Evolutionary conservation across 2,797 vertebrate species (phyloP).

Genomic region (Darevskia nairensis): DNA sequence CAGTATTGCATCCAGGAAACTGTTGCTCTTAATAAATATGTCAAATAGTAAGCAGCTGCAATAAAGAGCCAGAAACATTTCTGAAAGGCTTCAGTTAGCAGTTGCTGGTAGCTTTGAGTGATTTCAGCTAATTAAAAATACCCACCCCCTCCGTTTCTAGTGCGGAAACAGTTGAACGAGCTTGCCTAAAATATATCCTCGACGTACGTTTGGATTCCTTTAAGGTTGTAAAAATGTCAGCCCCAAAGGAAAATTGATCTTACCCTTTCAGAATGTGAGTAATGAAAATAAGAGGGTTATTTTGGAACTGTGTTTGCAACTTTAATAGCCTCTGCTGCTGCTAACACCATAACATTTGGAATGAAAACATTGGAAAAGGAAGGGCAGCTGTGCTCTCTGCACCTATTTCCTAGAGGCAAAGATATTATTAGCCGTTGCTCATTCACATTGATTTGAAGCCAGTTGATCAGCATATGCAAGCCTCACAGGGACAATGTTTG

Average conservation of each 20-base stretch:
- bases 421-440: constrained; percentile 14
- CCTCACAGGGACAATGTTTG: not conserved
- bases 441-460: constrained; percentile 11
- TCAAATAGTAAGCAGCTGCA: not conserved
- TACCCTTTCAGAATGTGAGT: not conserved
- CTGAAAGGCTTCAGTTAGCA: not conserved
- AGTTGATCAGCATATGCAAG: constrained; percentile 31
- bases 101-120: not conserved
- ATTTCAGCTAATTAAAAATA: constrained; percentile 24
- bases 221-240: not conserved
- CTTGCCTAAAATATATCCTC: not conserved
- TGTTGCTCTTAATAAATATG: not conserved
- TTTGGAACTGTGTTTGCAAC: not conserved
- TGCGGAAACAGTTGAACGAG: constrained; percentile 17
- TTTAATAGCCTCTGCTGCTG: constrained; percentile 10
- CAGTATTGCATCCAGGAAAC: not conserved
- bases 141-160: not conserved
- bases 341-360: not conserved
- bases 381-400: not conserved
- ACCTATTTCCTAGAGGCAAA: not conserved
- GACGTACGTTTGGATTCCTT: not conserved
- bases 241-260: not conserved
- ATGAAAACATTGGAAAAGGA: not conserved
- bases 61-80: not conserved
- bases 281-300: not conserved